Evolutionary conservation across 2,888 invertebrate genomes (phyloP).

Genomic region (Ommatoiulus sabulosus): DNA sequence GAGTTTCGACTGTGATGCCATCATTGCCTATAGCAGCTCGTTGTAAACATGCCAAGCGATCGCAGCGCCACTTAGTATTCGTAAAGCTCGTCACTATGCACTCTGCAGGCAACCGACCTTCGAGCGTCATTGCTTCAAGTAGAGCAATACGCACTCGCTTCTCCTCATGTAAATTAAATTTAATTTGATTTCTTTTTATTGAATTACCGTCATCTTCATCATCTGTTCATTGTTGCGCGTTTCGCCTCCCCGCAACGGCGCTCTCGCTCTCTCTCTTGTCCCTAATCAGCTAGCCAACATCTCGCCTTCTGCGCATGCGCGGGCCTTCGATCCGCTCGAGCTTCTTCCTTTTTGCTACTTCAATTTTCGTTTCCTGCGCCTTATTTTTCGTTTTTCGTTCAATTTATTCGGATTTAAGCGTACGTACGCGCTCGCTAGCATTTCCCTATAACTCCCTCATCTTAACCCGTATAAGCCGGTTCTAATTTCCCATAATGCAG

Average conservation of each 20-base stretch:
- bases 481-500: slow-evolving; percentile 27
- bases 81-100: neutral
- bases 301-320: neutral
- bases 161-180: slow-evolving; percentile 22
- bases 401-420: slow-evolving; percentile 29
- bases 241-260: neutral
- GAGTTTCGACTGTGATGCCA: too few relatives aligned
- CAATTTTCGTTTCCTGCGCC: neutral
- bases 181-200: slow-evolving; percentile 43
- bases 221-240: slow-evolving; percentile 4
- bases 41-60: neutral
- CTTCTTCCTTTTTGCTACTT: neutral
- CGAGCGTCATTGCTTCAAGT: neutral
- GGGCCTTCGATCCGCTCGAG: neutral
- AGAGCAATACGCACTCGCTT: slow-evolving; percentile 2
- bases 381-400: neutral
- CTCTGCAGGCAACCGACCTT: neutral
- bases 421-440: neutral
- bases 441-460: neutral
- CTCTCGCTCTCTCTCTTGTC: too few relatives aligned
- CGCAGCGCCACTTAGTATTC: neutral
- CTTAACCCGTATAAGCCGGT: slow-evolving; percentile 4
- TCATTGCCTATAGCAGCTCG: too few relatives aligned
- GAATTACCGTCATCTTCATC: slow-evolving; percentile 43
- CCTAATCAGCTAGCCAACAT: neutral